phyloP scores from a whole-genome alignment of 2,113 vertebrate genomes.

The Elephas maximus region DNA sequence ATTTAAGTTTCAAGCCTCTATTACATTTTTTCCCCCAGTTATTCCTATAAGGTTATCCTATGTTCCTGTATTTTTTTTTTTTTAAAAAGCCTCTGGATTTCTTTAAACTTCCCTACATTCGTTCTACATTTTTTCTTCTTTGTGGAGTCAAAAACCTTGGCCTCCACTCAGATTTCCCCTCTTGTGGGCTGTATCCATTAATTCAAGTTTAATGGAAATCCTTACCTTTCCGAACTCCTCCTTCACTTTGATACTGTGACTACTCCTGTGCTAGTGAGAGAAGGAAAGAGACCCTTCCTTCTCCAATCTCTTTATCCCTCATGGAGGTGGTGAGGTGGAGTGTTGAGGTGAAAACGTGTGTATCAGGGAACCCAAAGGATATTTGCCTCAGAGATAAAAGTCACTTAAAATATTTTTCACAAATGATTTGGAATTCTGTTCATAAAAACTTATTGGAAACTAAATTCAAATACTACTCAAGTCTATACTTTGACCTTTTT shows the following conservation, averaged over 20 bases:
- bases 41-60: not conserved
- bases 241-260: not conserved
- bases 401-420: conserved; percentile 31
- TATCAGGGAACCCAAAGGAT: not conserved
- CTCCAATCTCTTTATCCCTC: not conserved
- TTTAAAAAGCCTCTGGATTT: not conserved
- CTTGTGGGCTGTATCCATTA: not conserved
- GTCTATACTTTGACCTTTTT: conserved; percentile 78
- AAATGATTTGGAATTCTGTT: conserved; percentile 65
- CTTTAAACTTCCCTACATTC: not conserved
- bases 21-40: not conserved
- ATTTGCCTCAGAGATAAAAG: not conserved
- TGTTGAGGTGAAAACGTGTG: not conserved
- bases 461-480: conserved; percentile 65
- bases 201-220: not conserved
- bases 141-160: not conserved
- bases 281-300: not conserved
- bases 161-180: not conserved
- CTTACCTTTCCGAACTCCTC: not conserved
- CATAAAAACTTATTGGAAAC: conserved; percentile 71
- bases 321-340: not conserved
- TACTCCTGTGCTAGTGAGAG: not conserved
- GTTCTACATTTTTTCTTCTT: not conserved
- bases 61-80: not conserved
- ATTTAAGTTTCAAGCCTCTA: not conserved